Base-by-base conservation (phyloP, 1,140 invertebrate genomes). In the Galendromus occidentalis region DNA sequence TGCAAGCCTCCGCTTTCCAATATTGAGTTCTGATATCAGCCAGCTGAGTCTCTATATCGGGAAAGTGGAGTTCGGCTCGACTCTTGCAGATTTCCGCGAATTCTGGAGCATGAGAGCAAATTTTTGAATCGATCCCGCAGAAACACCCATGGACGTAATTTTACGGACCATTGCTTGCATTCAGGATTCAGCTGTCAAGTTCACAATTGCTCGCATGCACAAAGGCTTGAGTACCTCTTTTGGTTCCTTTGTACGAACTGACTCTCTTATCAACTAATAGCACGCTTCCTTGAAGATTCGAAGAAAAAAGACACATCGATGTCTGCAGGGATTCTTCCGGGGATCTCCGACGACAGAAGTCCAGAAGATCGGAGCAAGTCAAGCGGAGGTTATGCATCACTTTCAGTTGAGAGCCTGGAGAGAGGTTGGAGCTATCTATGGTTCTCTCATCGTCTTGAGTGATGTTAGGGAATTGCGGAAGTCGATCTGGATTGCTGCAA, bases 331-430 rank as follows among this genome's bases (percentile, higher is more conserved):
- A 79, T 72, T 89, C 74, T 64, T 72, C 73, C 64, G 73, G 71
- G 12, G 74, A 70, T 70, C 75, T 73, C 68, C 77, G 77, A 18
- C 82, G 79, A 75, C 91, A 93, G 67, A 96, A 81, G 72, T 94
- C 87, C 69, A 94, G 80, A 30, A 87, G 81, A 76, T 92, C 84
- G 12, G 85, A 85, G 68, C 87, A 86, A 7, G 96, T 77, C 65
- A 98, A 84, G 64, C 93, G 80, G 69, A 97, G 85, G 77, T 98
- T 98, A 76, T 98, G 92, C 80, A 92, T 97, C 73, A 95, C 91
- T 78, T 98, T 98, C 77, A 98, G 82, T 78, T 98, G 94, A 1
- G 91, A 91, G 65, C 79, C 78, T 29, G 28, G n/a, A 22, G 45
- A 28, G 25, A 63, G 7, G 64, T 65, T 64, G 20, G 17, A 59